phyloP scores from a whole-genome alignment of 2,797 vertebrate species.

The Poecilia picta region DNA sequence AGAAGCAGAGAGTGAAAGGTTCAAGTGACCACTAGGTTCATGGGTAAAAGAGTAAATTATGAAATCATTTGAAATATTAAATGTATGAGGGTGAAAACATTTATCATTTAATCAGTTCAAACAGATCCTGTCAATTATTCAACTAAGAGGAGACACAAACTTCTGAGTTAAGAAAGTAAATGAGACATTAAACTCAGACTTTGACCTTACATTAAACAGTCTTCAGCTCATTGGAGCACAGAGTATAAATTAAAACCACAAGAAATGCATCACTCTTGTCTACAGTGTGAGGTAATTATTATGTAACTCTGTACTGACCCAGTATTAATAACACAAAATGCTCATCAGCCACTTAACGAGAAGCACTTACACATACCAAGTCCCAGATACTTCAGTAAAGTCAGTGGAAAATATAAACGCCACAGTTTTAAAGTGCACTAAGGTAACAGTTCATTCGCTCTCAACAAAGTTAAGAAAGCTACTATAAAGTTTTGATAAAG shows the following conservation, averaged over 20 bases:
- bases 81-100: neutral
- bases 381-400: neutral
- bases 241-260: neutral
- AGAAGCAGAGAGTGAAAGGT: neutral
- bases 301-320: neutral
- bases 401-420: neutral
- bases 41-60: neutral
- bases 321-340: neutral
- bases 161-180: neutral
- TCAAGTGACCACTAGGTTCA: neutral
- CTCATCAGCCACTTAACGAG: neutral
- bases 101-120: neutral
- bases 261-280: neutral
- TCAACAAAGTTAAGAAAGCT: too few species aligned
- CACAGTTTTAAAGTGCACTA: neutral
- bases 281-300: neutral
- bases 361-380: neutral
- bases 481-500: too few species aligned
- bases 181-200: neutral
- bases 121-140: neutral
- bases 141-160: neutral
- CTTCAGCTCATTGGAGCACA: neutral
- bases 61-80: neutral
- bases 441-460: neutral
- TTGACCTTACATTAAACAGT: neutral